Percentiles rank a stretch among this genome's conserved stretches.
Evolutionary conservation across 2,113 vertebrate genomes (phyloP).

Genomic region (Sapayoa aenigma): DNA sequence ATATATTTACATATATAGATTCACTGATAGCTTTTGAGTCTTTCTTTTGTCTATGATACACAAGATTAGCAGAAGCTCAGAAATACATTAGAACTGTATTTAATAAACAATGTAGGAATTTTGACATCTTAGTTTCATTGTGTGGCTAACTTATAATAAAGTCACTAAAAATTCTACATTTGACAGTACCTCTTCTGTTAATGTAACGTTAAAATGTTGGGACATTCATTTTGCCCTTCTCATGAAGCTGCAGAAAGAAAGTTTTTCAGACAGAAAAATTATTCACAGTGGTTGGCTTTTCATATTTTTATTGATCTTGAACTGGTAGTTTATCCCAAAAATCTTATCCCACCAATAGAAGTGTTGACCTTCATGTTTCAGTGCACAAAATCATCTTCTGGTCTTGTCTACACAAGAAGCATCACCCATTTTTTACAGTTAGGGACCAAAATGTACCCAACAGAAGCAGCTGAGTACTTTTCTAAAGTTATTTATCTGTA

Average conservation of each 20-base stretch:
- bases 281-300: background rate
- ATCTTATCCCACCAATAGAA: background rate
- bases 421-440: background rate
- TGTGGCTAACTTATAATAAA: background rate
- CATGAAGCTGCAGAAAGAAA: background rate
- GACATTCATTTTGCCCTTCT: background rate
- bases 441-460: background rate
- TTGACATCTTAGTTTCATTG: background rate
- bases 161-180: background rate
- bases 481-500: background rate
- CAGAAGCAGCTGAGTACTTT: background rate
- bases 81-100: background rate
- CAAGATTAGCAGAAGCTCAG: background rate
- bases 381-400: background rate
- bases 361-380: background rate
- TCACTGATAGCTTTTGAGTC: background rate
- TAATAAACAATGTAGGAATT: background rate
- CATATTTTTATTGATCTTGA: background rate
- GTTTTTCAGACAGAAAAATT: background rate
- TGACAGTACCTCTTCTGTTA: background rate
- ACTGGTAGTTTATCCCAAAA: background rate
- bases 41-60: background rate
- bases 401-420: background rate
- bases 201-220: background rate
- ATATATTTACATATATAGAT: too few relatives aligned